A percentile compares a stretch with the other conserved stretches of the same genome.
Conservation (phyloP, 2,888 invertebrate genomes). For the Catocala nupta region DNA sequence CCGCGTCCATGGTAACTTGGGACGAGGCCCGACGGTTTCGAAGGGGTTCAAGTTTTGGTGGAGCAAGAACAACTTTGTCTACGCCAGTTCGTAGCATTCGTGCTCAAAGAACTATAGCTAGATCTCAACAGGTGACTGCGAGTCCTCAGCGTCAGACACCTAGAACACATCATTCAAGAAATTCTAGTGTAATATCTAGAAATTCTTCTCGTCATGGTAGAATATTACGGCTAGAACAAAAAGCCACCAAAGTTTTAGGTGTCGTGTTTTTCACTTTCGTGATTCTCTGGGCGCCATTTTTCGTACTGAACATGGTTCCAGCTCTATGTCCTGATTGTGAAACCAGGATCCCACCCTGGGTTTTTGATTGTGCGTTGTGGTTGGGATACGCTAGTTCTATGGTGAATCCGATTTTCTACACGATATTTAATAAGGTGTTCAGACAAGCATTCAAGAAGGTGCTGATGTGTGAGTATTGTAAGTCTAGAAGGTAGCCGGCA, state of each 20-base stretch:
- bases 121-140: constrained; percentile 71
- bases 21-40: constrained; percentile 89
- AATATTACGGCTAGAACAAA: constrained; percentile 96
- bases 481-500: constrained; percentile 81
- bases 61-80: constrained; percentile 88
- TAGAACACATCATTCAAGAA: constrained; percentile 92
- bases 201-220: constrained; percentile 94
- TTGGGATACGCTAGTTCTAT: constrained; percentile 97
- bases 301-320: constrained; percentile 95
- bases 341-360: constrained; percentile 91
- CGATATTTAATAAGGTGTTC: constrained; percentile 98
- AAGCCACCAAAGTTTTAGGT: constrained; percentile 98
- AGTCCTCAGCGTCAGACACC: constrained; percentile 84
- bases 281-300: constrained; percentile 98
- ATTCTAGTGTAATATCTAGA: constrained; percentile 93
- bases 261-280: constrained; percentile 98
- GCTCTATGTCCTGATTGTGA: constrained; percentile 94
- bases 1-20: constrained; percentile 94
- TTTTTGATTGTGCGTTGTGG: constrained; percentile 96
- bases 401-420: constrained; percentile 98
- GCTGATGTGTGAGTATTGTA: constrained; percentile 91
- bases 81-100: constrained; percentile 80
- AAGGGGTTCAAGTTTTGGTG: constrained; percentile 91
- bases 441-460: constrained; percentile 96
- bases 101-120: constrained; percentile 72